Conservation (phyloP, 2,888 invertebrate genomes). For the Mesoligia furuncula region DNA sequence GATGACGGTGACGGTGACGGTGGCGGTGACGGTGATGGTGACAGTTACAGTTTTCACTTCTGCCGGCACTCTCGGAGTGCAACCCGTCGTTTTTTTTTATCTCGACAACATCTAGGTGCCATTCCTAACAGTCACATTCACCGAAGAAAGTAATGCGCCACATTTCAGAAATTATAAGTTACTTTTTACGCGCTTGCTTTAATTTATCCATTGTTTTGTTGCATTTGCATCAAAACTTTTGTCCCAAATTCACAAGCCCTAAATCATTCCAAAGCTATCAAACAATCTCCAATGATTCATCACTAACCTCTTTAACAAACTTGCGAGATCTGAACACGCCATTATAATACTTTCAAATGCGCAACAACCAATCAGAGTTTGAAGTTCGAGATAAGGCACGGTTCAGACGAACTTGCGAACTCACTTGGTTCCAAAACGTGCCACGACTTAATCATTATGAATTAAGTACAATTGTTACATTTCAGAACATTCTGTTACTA, state of each 20-base stretch:
- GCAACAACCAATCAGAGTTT: conserved; percentile 67
- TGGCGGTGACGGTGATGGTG: no score
- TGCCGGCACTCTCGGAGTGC: no score
- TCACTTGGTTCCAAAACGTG: conserved; percentile 68
- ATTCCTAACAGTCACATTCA: no score
- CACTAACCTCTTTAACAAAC: conserved; percentile 32
- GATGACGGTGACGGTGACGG: no score
- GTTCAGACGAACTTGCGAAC: conserved; percentile 68
- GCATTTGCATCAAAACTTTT: conserved; percentile 5
- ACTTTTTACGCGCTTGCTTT: background rate
- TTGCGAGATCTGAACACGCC: conserved; percentile 58
- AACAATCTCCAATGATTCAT: conserved; percentile 43
- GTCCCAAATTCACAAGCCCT: background rate
- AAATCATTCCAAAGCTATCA: conserved; percentile 17
- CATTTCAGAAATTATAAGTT: background rate
- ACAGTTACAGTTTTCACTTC: no score
- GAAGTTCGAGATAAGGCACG: conserved; percentile 73
- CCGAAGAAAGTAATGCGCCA: no score
- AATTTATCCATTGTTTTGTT: background rate
- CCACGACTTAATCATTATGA: conserved; percentile 70
- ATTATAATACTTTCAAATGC: conserved; percentile 65
- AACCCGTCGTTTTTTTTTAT: no score
- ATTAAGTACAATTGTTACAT: conserved; percentile 64
- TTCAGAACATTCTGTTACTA: conserved; percentile 57
- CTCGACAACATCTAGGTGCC: no score